Base-by-base conservation (phyloP, 1,140 invertebrate genomes). In the Ganaspis sp. region DNA sequence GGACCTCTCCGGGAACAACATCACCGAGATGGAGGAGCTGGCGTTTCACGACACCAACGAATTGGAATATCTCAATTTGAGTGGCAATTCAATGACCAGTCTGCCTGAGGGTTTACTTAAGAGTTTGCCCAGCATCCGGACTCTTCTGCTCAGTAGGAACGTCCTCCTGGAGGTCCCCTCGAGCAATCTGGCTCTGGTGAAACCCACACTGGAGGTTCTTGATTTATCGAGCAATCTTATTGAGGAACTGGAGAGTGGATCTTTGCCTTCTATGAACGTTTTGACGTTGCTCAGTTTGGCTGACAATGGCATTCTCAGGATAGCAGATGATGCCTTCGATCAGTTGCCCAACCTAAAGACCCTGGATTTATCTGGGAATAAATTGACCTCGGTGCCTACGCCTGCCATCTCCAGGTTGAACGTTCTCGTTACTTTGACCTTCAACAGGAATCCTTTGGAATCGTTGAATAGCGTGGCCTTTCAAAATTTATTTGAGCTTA, bases 321-420 rank as follows among this genome's bases (percentile, higher is more conserved):
- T 96, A 72, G 92, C 94, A 85, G 92, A 93, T 76, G 92, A 93
- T 70, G 93, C 95, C 42, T 94, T 97, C 77, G 93, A 95, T 75
- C 93, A 94, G 75, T 88, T 96, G 29, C 92, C 93, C 37, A 93
- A 93, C 42, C 86, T 98, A 1, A 92, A 94, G 58, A 92, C 93
- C 82, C 91, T 98, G 69, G 94, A 97, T 88, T 89, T 98, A 72
- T 95, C 95, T 71, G 94, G 95, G 82, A 97, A 97, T 88, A 96
- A 96, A 90, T 92, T 97, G 82, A 95, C 95, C 75, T 91, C 92
- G 70, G 93, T 97, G 72, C 96, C 96, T 72, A 96, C 95, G 21
- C 91, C 92, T 42, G 93, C 95, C 71, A 89, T 97, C 49, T 93
- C 95, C 6, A 95, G 95, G 90, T 91, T 97, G 83, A 93, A 93